These are phyloP conservation scores for Metopia argyrocephala DNA, from an alignment of 2,888 invertebrate species.

Conservation along the genomic window DNA sequence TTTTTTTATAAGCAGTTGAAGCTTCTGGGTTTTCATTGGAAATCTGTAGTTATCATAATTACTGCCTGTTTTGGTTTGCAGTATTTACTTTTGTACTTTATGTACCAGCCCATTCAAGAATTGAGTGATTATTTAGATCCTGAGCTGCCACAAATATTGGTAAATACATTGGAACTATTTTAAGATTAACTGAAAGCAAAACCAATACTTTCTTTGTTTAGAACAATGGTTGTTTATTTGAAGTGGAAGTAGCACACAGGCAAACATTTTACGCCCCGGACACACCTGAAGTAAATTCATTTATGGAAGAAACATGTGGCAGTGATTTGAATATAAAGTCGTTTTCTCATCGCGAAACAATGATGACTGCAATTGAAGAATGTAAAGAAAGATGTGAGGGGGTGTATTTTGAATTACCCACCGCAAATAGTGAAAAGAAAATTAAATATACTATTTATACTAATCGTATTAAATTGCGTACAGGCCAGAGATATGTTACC, in stretches of 20 bases:
- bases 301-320: conserved; percentile 54
- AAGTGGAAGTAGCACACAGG: conserved; percentile 43
- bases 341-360: conserved; percentile 49
- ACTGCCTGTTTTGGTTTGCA: conserved; percentile 63
- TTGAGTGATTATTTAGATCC: conserved; percentile 46
- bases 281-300: conserved; percentile 44
- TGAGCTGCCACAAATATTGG: conserved; percentile 38
- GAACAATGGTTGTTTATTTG: conserved; percentile 55
- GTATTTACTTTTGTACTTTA: conserved; percentile 67
- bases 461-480: conserved; percentile 56
- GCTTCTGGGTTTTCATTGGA: conserved; percentile 68
- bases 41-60: conserved; percentile 65
- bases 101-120: conserved; percentile 59
- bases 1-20: conserved; percentile 73
- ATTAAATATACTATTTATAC: conserved; percentile 53
- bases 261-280: conserved; percentile 60
- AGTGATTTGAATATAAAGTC: conserved; percentile 50
- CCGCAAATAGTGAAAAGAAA: neutral
- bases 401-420: conserved; percentile 40
- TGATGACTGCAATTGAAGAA: conserved; percentile 58
- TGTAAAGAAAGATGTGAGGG: conserved; percentile 57
- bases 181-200: neutral
- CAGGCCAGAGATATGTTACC: conserved; percentile 54
- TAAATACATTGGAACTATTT: conserved; percentile 35
- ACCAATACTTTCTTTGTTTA: neutral